phyloP scores from a whole-genome alignment of 2,797 vertebrate species.

The Petrocephalus sullivani region DNA sequence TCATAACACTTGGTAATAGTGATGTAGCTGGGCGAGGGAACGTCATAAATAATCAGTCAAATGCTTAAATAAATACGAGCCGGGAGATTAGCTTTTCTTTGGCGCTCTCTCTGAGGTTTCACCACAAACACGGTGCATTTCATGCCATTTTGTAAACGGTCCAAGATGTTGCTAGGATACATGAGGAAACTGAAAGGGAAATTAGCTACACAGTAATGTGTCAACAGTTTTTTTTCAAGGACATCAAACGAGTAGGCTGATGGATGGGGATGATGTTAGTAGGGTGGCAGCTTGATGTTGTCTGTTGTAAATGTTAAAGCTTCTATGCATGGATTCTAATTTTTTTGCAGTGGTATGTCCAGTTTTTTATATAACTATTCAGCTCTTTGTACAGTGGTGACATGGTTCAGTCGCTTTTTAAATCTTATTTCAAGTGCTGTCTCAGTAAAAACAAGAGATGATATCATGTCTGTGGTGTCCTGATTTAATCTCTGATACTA shows the following conservation, averaged over 20 bases:
- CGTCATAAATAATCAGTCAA: neutral
- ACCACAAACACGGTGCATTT: neutral
- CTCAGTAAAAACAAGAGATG: neutral
- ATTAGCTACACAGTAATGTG: neutral
- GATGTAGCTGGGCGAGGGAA: neutral
- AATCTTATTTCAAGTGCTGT: neutral
- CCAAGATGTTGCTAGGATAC: slow-evolving; percentile 9
- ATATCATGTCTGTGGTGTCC: neutral
- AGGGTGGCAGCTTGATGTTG: neutral
- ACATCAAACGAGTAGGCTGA: neutral
- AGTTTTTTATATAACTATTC: neutral
- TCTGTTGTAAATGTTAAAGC: neutral
- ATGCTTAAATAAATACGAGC: neutral
- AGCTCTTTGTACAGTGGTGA: neutral
- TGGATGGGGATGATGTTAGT: neutral
- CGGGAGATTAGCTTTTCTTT: neutral
- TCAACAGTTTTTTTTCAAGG: neutral
- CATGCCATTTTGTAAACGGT: neutral
- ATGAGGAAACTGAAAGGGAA: slow-evolving; percentile 8
- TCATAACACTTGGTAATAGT: neutral
- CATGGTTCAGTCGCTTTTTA: neutral
- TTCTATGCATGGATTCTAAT: neutral
- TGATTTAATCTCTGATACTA: neutral
- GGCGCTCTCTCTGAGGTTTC: neutral
- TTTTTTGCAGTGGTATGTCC: neutral